phyloP scores from a whole-genome alignment of 53 echinoderm and acorn worm species.

The Astropecten irregularis region DNA sequence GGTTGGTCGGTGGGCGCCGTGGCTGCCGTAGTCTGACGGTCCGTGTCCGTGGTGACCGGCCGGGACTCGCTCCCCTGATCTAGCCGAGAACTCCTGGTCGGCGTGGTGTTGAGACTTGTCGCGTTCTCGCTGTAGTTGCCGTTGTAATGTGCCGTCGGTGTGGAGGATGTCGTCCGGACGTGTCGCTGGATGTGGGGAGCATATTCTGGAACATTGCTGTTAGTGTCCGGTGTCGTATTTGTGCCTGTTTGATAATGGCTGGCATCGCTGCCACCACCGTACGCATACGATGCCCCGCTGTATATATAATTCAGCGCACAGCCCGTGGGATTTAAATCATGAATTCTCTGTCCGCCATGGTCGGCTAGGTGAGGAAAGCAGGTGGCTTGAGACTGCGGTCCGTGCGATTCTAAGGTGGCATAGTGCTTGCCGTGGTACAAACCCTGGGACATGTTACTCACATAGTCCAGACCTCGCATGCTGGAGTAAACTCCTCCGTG shows the following conservation, averaged over 20 bases:
- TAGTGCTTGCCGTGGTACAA: slow-evolving; percentile 79
- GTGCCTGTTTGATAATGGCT: slow-evolving; percentile 48
- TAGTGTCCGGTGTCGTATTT: slow-evolving; percentile 24
- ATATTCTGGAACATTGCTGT: slow-evolving; percentile 2
- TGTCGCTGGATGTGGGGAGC: slow-evolving; percentile 64
- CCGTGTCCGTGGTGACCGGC: slow-evolving; percentile 56
- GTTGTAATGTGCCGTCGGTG: slow-evolving; percentile 74
- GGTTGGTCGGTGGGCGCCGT: slow-evolving; percentile 64
- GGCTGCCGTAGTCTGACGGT: slow-evolving; percentile 65
- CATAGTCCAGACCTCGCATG: slow-evolving; percentile 80
- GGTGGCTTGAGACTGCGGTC: slow-evolving; percentile 58
- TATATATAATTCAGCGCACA: slow-evolving; percentile 76
- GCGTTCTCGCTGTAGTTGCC: slow-evolving; percentile 82
- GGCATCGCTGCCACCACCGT: slow-evolving; percentile 25
- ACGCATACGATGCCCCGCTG: slow-evolving; percentile 67
- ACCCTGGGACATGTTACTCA: slow-evolving; percentile 78
- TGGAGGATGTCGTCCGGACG: slow-evolving; percentile 46
- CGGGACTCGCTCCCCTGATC: slow-evolving; percentile 60
- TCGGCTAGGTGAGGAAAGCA: slow-evolving; percentile 70
- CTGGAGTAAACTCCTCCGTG: slow-evolving; percentile 74
- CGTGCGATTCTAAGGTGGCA: slow-evolving; percentile 68
- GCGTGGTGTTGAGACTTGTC: slow-evolving; percentile 79
- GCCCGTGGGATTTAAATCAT: slow-evolving; percentile 57
- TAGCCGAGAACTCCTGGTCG: slow-evolving; percentile 55
- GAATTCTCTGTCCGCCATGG: slow-evolving; percentile 41